Evolutionary conservation across 2,888 invertebrate species (phyloP), one percentile per base, ranked within the genome.

Genomic region (Eupithecia dodoneata): DNA sequence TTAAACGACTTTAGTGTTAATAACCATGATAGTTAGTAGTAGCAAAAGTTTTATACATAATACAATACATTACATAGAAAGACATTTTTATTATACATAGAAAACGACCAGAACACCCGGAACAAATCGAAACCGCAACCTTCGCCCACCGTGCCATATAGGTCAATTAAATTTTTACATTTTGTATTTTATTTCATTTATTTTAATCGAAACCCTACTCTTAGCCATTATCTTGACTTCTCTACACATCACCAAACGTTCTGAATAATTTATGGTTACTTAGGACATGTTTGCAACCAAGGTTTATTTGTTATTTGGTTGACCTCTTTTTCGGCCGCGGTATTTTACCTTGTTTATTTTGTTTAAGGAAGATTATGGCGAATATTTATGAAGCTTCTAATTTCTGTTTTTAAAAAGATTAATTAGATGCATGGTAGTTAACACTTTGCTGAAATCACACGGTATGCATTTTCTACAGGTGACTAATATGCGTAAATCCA

Each of bases 251-350:
- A 18, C 18, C 9, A 30, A 63, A 10, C 6, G 4, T 30, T 12
- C 4, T 4, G 45, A 69, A 69, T 69, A 45, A 67, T 67, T 42
- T 45, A 67, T 67, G 67, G 3, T n/a, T 15, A 67, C 45, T 45
- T 15, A 45, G 63, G 63, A 69, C 67, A 45, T 69, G 67, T 69
- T 69, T 69, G 44, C n/a, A 45, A 18, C 67, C 44, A 69, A 42
- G 13, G 42, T 66, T 41, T 66, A 63, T 66, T 66, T 42, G 66
- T 66, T 66, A 15, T 66, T 44, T 42, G 44, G 67, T 44, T 45
- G 67, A 69, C 45, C 67, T 69, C n/a, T 10, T 42, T 67, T 45
- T 69, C 10, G 67, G 18, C n/a, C 4, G 18, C 44, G 45, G 18
- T 3, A 3, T 7, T 45, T 69, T 30, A 30, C 59, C 18, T 44